Percentiles rank a stretch among this genome's conserved stretches.
Conservation (phyloP, 2,888 invertebrate species). For the Formica aserva region DNA sequence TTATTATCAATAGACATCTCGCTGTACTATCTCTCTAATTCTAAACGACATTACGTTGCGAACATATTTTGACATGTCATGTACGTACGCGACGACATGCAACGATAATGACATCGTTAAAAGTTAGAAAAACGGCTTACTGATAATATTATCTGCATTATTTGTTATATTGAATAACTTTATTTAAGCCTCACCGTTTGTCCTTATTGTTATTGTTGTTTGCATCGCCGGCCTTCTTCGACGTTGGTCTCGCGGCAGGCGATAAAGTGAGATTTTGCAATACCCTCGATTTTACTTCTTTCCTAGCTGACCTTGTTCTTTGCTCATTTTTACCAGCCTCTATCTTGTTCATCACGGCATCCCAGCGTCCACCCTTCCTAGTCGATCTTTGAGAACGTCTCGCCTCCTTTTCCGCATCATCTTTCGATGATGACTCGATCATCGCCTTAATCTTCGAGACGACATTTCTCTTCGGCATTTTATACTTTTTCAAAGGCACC, state of each 20-base stretch:
- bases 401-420: slow-evolving; percentile 87
- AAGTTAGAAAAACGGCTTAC: not conserved
- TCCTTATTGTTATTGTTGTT: slow-evolving; percentile 80
- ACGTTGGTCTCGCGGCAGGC: slow-evolving; percentile 73
- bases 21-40: not conserved
- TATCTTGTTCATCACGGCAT: slow-evolving; percentile 94
- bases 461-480: slow-evolving; percentile 92
- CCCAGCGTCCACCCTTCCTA: slow-evolving; percentile 91
- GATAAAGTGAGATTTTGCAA: slow-evolving; percentile 79
- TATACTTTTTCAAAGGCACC: slow-evolving; percentile 89
- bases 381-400: slow-evolving; percentile 87
- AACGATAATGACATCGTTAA: not conserved
- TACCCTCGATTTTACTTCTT: slow-evolving; percentile 96
- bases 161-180: not conserved
- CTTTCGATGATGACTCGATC: slow-evolving; percentile 88
- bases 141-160: not conserved
- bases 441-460: slow-evolving; percentile 92
- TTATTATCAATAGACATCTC: not conserved
- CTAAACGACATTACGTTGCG: not conserved
- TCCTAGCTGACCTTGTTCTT: slow-evolving; percentile 90
- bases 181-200: slow-evolving; percentile 75
- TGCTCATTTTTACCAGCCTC: slow-evolving; percentile 90
- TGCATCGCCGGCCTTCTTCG: slow-evolving; percentile 78
- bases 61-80: not conserved
- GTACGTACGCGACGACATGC: not conserved